Percentiles rank a stretch among this genome's conserved stretches.
Conservation (phyloP, 2,113 vertebrate genomes). For the Cyprinodon brontotheroides region DNA sequence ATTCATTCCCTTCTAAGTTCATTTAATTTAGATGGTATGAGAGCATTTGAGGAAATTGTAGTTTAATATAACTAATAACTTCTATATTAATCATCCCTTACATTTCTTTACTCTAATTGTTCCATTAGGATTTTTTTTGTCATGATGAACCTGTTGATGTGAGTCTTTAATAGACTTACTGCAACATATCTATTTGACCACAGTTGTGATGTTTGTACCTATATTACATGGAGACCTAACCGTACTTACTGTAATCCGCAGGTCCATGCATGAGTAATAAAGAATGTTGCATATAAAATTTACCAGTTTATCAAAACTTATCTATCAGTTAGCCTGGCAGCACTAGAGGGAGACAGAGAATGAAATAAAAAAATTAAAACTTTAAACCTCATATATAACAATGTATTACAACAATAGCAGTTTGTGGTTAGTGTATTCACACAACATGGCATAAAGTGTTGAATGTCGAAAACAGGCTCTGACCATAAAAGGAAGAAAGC, state of each 20-base stretch:
- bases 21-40: neutral
- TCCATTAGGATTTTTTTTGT: neutral
- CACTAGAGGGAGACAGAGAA: conserved; percentile 80
- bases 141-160: neutral
- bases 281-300: neutral
- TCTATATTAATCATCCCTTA: neutral
- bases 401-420: neutral
- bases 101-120: neutral
- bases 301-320: neutral
- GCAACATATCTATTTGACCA: no score
- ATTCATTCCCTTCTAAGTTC: neutral
- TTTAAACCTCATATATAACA: conserved; percentile 6
- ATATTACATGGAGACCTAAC: no score
- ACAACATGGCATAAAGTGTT: no score
- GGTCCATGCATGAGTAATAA: no score
- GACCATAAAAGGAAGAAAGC: neutral
- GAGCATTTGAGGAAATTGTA: neutral
- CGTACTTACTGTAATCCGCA: no score
- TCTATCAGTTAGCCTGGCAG: conserved; percentile 15
- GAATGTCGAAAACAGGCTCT: no score
- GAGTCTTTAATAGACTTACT: neutral
- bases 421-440: neutral
- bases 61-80: neutral
- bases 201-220: no score
- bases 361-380: conserved; percentile 26